A percentile compares a stretch with the other conserved stretches of the same genome.
These are phyloP conservation scores for Mystacornis crossleyi DNA, from an alignment of 2,113 vertebrate species.

Conservation along the genomic window DNA sequence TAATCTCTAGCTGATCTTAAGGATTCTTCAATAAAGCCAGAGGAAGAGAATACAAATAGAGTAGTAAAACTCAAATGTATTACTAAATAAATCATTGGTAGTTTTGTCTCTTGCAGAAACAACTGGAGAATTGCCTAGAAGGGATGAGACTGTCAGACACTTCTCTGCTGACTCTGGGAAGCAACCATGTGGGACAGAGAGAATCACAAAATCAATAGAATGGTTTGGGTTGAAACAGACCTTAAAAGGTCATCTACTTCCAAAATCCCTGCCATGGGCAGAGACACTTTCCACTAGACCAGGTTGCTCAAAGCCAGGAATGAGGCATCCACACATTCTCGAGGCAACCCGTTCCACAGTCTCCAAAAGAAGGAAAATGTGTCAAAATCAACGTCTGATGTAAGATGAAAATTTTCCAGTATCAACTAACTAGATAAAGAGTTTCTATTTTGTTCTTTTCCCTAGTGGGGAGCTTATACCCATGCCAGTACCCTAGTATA, in stretches of 20 bases:
- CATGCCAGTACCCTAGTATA: not conserved
- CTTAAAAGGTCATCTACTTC: not conserved
- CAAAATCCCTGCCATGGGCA: not conserved
- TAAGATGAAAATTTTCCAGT: not conserved
- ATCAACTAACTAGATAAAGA: not conserved
- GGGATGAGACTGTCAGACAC: not conserved
- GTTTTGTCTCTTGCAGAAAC: not conserved
- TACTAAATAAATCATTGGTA: not conserved
- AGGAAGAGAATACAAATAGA: not conserved
- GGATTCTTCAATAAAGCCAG: not conserved
- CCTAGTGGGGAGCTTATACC: not conserved
- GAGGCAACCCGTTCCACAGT: accelerated
- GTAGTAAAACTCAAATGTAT: not conserved
- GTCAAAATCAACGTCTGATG: not conserved
- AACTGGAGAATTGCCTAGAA: not conserved
- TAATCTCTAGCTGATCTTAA: not conserved
- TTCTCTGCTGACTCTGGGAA: not conserved
- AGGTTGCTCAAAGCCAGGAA: not conserved
- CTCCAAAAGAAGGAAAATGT: not conserved
- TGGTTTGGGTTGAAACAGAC: not conserved
- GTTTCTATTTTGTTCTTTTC: not conserved
- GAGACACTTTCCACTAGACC: not conserved
- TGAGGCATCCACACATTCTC: not conserved
- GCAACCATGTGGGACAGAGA: not conserved
- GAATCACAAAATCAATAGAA: not conserved